Conservation (phyloP, 2,797 vertebrate genomes). For the Poeciliopsis infans region DNA sequence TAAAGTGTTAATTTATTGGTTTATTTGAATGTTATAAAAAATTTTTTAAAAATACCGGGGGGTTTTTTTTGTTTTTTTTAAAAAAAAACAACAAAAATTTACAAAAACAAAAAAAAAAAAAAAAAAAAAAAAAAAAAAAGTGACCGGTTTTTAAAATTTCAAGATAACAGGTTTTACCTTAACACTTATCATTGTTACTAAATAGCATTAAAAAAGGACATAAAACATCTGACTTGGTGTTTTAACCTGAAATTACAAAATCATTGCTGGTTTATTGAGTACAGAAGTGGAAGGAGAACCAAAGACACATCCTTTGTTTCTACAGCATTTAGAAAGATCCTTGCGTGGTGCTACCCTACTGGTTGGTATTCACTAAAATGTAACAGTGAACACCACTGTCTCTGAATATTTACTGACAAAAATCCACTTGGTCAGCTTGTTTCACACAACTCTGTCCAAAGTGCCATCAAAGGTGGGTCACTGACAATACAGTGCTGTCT, state of each 20-base stretch:
- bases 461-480: slow-evolving; percentile 27
- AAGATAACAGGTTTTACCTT: slow-evolving; percentile 6
- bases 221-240: slow-evolving; percentile 6
- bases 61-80: too few species aligned
- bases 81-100: too few species aligned
- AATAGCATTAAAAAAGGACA: background rate
- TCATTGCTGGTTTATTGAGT: slow-evolving; percentile 7
- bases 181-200: background rate
- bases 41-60: too few species aligned
- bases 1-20: too few species aligned
- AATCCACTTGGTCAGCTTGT: slow-evolving; percentile 37
- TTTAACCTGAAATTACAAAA: slow-evolving; percentile 4
- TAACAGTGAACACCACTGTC: slow-evolving; percentile 19
- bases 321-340: slow-evolving; percentile 13
- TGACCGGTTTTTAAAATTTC: slow-evolving; percentile 4
- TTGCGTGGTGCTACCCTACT: background rate
- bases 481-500: slow-evolving; percentile 25
- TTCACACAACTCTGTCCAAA: slow-evolving; percentile 23
- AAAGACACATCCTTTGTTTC: slow-evolving; percentile 29
- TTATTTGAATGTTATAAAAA: too few species aligned
- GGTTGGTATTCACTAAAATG: slow-evolving; percentile 34
- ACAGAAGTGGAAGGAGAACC: slow-evolving; percentile 19
- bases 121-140: slow-evolving; percentile 5
- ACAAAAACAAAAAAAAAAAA: slow-evolving; percentile 31
- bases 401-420: slow-evolving; percentile 32